Evolutionary conservation across 2,888 invertebrate species (phyloP).

Genomic region (Bimastos eiseni): DNA sequence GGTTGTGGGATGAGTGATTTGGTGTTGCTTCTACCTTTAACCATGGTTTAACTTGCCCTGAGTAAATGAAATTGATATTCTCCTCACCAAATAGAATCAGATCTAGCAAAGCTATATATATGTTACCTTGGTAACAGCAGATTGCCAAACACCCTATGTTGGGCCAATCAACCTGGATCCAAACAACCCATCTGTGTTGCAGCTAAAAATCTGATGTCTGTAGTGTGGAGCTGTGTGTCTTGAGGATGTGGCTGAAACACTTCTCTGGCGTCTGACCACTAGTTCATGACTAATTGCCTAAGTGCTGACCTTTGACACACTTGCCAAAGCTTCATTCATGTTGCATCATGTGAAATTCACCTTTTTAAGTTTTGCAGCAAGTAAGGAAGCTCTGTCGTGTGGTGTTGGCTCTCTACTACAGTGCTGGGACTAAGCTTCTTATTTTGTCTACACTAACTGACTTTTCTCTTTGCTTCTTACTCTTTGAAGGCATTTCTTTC

Average conservation of each 20-base stretch:
- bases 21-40: neutral
- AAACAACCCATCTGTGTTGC: neutral
- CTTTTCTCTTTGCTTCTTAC: too few relatives aligned
- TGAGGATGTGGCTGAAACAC: neutral
- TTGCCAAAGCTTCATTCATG: neutral
- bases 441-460: neutral
- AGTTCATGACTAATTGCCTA: neutral
- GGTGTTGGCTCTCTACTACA: neutral
- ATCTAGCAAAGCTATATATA: neutral
- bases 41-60: neutral
- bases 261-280: neutral
- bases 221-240: neutral
- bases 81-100: neutral
- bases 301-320: neutral
- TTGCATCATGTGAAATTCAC: neutral
- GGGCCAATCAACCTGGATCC: too few relatives aligned
- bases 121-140: too few relatives aligned
- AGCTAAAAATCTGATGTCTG: neutral
- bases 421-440: neutral
- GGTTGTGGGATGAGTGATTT: neutral
- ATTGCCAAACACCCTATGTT: too few relatives aligned
- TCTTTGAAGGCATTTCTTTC: too few relatives aligned
- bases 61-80: neutral
- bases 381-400: neutral
- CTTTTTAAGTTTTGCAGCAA: neutral